Percentiles rank a stretch among this genome's conserved stretches.
Conservation (phyloP, 2,113 vertebrate genomes). For the Callospermophilus lateralis region DNA sequence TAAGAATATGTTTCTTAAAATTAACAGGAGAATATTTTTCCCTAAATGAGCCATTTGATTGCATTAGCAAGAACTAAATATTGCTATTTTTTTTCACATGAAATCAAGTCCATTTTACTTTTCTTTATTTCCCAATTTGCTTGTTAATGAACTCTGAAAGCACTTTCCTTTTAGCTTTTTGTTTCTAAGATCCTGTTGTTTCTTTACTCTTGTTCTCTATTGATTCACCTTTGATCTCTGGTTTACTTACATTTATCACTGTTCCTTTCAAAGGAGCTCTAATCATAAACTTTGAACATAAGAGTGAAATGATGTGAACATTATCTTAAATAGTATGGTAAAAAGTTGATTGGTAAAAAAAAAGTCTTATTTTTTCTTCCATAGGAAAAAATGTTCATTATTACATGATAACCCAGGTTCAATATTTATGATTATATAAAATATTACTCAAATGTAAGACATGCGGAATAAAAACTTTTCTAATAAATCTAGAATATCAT, state of each 20-base stretch:
- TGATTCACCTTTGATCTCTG: background rate
- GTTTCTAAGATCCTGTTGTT: background rate
- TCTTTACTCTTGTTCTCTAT: background rate
- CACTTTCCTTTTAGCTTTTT: conserved; percentile 5
- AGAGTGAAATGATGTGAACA: background rate
- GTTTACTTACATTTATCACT: background rate
- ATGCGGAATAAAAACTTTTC: background rate
- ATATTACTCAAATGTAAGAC: background rate
- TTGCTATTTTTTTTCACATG: background rate
- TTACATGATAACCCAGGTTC: background rate
- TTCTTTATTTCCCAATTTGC: background rate
- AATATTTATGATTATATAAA: background rate
- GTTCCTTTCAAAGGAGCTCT: background rate
- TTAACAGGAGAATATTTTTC: background rate
- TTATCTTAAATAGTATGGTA: background rate
- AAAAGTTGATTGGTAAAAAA: background rate
- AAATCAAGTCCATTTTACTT: background rate
- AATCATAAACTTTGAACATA: background rate
- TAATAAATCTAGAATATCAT: background rate
- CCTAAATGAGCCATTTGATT: background rate
- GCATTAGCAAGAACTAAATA: background rate
- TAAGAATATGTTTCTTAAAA: background rate
- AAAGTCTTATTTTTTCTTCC: background rate
- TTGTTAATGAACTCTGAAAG: conserved; percentile 14
- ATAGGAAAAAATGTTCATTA: background rate